Evolutionary conservation across 35 echinoderm and acorn worm species (phyloP), one percentile per base, ranked within the genome.

Genomic region (Strongylocentrotus purpuratus): DNA sequence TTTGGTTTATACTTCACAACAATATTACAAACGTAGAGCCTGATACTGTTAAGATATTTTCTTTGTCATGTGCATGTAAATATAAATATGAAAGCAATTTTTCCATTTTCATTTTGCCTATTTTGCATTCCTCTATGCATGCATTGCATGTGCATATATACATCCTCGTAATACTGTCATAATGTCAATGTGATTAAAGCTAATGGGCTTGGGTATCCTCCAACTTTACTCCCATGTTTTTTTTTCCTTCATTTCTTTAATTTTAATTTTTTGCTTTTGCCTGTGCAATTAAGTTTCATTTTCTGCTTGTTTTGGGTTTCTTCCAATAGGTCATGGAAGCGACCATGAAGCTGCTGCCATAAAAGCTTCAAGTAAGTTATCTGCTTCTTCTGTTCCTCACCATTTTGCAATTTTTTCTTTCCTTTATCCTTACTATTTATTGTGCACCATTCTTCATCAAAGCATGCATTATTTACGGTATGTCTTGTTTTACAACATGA

Each of bases 281-380:
- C 65, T 78, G 65, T 78, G 65, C 65, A 78, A 78, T 78, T 78
- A 55, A 55, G 50, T 55, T 55, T 55, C 50, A 78, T 78, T 78
- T 78, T 78, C 65, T 78, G 65, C 65, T 78, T 78, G 65, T 78
- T 78, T 78, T 78, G 65, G 65, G 65, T 78, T n/a, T 78, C 65
- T 78, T 78, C 17, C 25, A 17, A 28, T 78, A 78, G 65, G 65
- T 78, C 65, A 78, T 15, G 65, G 20, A 78, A 78, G 7, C 65
- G 18, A 78, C 65, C 65, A 78, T 78, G 65, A 78, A 78, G 65
- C 65, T 28, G 65, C 65, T n/a, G 65, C 65, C 7, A 78, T 78
- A 28, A 78, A 78, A 78, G 65, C 65, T 78, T 78, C 65, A 78
- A 78, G 65, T 78, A 78, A 78, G 65, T 78, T 78, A 10, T 78